These are phyloP conservation scores for Diabrotica balteata DNA, from an alignment of 2,888 invertebrate species.

Conservation along the genomic window DNA sequence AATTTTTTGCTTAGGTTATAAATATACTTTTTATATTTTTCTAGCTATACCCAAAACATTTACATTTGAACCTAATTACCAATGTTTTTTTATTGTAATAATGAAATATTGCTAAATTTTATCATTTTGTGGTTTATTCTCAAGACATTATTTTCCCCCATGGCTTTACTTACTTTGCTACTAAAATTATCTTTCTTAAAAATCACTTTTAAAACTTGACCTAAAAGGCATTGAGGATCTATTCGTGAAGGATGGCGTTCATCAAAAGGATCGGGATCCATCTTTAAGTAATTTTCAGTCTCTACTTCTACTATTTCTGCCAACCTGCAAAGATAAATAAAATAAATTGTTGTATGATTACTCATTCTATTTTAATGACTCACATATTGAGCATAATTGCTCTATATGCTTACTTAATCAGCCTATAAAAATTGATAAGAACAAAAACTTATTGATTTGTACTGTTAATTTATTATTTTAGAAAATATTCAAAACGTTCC, in stretches of 20 bases:
- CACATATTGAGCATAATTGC: no score
- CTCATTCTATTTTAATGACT: background rate
- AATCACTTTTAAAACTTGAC: constrained; percentile 88
- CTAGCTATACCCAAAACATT: no score
- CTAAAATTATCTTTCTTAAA: constrained; percentile 96
- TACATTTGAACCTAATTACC: no score
- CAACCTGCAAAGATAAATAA: constrained; percentile 65
- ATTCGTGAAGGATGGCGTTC: constrained; percentile 94
- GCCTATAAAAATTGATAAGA: background rate
- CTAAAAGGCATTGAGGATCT: constrained; percentile 91
- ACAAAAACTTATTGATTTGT: constrained; percentile 1
- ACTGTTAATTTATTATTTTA: background rate
- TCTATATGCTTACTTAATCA: no score
- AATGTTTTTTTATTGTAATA: background rate
- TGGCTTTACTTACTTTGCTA: constrained; percentile 72
- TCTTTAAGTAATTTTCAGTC: constrained; percentile 91
- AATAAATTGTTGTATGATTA: background rate
- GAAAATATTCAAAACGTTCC: background rate
- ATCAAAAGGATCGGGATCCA: constrained; percentile 98
- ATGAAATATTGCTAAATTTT: background rate
- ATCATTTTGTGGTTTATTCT: no score
- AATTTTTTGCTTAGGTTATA: no score
- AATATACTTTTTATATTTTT: no score
- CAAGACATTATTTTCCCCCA: no score
- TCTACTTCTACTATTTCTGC: constrained; percentile 93